phyloP scores from a whole-genome alignment of 2,113 vertebrate genomes.

The Calyptomena viridis region DNA sequence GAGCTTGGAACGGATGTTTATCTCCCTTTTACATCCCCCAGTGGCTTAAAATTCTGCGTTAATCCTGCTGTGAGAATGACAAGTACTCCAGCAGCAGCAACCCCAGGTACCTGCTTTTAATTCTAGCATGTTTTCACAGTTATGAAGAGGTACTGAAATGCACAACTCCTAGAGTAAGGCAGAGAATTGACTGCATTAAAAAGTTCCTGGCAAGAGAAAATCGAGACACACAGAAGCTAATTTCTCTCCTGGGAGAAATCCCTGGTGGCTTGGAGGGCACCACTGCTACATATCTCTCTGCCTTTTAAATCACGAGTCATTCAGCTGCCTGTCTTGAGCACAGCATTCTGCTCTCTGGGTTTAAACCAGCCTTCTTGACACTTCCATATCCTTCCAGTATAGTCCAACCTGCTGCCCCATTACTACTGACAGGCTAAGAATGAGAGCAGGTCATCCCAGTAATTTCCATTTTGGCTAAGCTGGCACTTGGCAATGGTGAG shows the following conservation, averaged over 20 bases:
- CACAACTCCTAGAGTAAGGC: not conserved
- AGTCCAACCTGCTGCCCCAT: not conserved
- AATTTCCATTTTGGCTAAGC: not conserved
- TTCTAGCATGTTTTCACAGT: constrained; percentile 11
- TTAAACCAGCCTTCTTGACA: not conserved
- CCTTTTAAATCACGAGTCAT: not conserved
- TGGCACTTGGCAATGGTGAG: not conserved
- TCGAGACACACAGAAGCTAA: not conserved
- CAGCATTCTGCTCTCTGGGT: not conserved
- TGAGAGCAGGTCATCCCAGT: not conserved
- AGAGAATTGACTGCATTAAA: not conserved
- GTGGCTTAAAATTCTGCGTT: constrained; percentile 30
- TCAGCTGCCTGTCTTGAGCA: not conserved
- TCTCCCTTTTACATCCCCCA: constrained; percentile 53
- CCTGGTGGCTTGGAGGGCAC: not conserved
- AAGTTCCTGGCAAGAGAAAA: not conserved
- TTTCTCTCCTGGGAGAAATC: not conserved
- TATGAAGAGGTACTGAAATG: not conserved
- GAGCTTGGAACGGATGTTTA: constrained; percentile 60
- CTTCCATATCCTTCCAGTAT: not conserved
- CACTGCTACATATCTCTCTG: not conserved
- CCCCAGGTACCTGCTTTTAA: constrained; percentile 7
- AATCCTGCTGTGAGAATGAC: constrained; percentile 53
- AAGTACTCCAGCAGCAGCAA: constrained; percentile 39
- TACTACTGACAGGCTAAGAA: not conserved